phyloP scores from a whole-genome alignment of 1,140 invertebrate species.

The Atta cephalotes region DNA sequence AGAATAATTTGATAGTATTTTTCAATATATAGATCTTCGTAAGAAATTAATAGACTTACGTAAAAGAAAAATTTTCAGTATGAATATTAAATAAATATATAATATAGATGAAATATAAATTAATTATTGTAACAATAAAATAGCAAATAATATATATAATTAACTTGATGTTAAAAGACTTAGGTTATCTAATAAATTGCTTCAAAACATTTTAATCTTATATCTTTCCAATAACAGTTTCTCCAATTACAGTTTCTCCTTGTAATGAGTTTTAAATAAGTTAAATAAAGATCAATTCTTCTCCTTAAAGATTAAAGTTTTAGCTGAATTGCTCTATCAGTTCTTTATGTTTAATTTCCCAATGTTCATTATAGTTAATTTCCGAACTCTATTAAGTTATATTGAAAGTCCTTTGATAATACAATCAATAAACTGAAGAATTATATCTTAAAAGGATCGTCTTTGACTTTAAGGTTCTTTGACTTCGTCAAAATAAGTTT shows the following conservation, averaged over 20 bases:
- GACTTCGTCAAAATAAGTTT: slow-evolving; percentile 30
- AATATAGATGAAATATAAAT: not conserved
- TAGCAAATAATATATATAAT: not conserved
- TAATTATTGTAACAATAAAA: not conserved
- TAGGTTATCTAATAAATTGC: not conserved
- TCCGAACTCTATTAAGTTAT: not conserved
- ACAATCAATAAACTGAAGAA: slow-evolving; percentile 28
- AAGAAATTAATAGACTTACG: not conserved
- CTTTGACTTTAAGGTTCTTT: slow-evolving; percentile 33
- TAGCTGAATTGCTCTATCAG: not conserved
- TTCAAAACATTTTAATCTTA: slow-evolving; percentile 9
- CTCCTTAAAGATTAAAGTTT: not conserved
- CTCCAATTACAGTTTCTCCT: not conserved
- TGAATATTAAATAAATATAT: not conserved
- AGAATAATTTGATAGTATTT: not conserved
- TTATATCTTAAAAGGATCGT: slow-evolving; percentile 38
- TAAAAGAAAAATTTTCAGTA: not conserved
- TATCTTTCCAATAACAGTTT: not conserved
- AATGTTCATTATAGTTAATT: slow-evolving; percentile 19
- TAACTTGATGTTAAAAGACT: not conserved
- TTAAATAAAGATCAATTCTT: slow-evolving; percentile 2
- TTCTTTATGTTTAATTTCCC: slow-evolving; percentile 26
- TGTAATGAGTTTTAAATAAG: not conserved
- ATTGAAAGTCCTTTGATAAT: slow-evolving; percentile 8
- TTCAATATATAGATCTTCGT: not conserved